Evolutionary conservation across 2,797 vertebrate species (phyloP), one percentile per base, ranked within the genome.

Genomic region (Pseudochirops cupreus): DNA sequence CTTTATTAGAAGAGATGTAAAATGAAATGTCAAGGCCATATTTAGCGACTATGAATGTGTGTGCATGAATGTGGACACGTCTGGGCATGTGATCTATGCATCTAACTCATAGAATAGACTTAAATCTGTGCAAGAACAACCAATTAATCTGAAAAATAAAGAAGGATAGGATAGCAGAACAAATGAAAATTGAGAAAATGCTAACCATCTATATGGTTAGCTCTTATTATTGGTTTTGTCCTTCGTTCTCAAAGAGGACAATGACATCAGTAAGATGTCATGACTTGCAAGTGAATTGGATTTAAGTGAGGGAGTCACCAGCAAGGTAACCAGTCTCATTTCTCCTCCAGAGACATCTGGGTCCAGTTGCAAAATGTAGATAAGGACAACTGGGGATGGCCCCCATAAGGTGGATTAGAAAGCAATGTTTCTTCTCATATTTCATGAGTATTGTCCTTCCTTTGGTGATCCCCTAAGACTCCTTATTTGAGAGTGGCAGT

Each of bases 21-120:
- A 95, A 92, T n/a, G 92, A 92, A 58, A 92, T 56, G 56, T 57
- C 5, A 94, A 96, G 90, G 31, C 92, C n/a, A 56, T 54, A 95
- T 89, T 92, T 39, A 92, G 57, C 91, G 56, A 26, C 87, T 56
- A 94, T 57, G 4, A 56, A 89, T 53, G 59, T 53, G 50, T 56
- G 1, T 50, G 28, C 90, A 3, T 93, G 24, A 91, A 7, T 92
- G 52, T 90, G 52, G 67, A 87, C 6, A 53, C 26, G 55, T 33
- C 28, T 18, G 91, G 16, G 56, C 24, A 89, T 3, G 67, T n/a
- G 52, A 91, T 94, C 67, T 92, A 29, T 93, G 21, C 94, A 91
- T 62, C 7, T 57, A 96, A 92, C 52, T 91, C 4, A 59, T 94
- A 93, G 95, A 91, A 33, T 33, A 91, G 87, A 59, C 4, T 91